Conservation (phyloP, 2,797 vertebrate genomes). For the Hyperoplus immaculatus region DNA sequence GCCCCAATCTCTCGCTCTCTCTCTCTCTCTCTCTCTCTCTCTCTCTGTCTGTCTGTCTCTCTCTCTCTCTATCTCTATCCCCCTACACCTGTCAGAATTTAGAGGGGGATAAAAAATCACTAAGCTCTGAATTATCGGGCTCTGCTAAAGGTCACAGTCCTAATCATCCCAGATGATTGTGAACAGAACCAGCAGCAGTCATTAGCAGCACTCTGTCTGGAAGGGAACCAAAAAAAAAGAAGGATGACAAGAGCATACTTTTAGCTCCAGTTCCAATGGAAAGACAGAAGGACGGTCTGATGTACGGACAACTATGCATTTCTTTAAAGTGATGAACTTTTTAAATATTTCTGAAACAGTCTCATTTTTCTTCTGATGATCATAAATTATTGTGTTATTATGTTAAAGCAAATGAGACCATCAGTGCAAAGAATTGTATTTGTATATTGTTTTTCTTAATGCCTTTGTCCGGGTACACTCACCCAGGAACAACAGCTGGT, state of each 20-base stretch:
- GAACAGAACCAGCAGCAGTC: constrained; percentile 70
- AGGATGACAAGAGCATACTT: constrained; percentile 61
- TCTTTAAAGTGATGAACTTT: no score
- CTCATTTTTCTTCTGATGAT: no score
- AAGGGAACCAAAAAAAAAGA: constrained; percentile 46
- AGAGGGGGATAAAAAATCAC: constrained; percentile 69
- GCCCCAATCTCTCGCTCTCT: constrained; percentile 16
- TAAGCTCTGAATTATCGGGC: constrained; percentile 78
- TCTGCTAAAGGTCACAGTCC: constrained; percentile 81
- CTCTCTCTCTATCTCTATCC: constrained; percentile 4
- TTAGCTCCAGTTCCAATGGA: constrained; percentile 46
- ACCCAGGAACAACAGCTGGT: no score
- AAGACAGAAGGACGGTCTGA: constrained; percentile 8
- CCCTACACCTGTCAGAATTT: constrained; percentile 56
- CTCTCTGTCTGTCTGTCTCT: constrained; percentile 6
- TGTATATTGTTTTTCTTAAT: no score
- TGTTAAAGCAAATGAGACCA: no score
- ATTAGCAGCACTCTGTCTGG: constrained; percentile 75
- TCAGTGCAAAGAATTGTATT: no score
- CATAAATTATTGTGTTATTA: no score
- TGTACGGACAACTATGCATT: not conserved
- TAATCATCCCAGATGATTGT: constrained; percentile 75
- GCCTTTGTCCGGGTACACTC: no score
- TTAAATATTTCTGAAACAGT: no score
- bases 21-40: constrained; percentile 6